Percentiles rank a stretch among this genome's conserved stretches.
phyloP scores from a whole-genome alignment of 2,888 invertebrate species.

The Graphium colonna region DNA sequence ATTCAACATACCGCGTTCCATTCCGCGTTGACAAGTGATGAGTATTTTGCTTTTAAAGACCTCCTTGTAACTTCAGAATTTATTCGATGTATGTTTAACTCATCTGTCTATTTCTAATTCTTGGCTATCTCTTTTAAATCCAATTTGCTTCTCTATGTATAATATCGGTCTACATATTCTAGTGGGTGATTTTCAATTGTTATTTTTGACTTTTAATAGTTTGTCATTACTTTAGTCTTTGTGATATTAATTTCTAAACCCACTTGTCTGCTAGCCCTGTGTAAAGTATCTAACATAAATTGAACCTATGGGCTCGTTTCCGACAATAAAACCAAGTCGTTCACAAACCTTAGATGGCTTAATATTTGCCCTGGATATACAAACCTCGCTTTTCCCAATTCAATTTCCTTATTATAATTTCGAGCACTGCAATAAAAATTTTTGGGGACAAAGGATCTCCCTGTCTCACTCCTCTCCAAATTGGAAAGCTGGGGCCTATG shows the following conservation, averaged over 20 bases:
- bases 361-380: neutral
- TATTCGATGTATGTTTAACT: conserved; percentile 4
- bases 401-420: conserved; percentile 7
- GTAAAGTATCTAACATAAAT: too few species aligned
- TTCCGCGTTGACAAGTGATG: neutral
- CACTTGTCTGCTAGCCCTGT: neutral
- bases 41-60: too few species aligned
- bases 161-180: neutral
- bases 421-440: conserved; percentile 25
- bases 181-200: neutral
- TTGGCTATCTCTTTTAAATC: conserved; percentile 1
- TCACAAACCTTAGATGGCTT: neutral
- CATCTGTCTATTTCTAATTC: conserved; percentile 1
- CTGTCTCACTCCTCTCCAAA: conserved; percentile 26
- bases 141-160: conserved; percentile 13
- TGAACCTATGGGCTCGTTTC: too few species aligned
- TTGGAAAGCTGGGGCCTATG: conserved; percentile 19
- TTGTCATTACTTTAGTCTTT: neutral
- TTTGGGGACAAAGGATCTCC: conserved; percentile 23
- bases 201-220: neutral
- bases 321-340: neutral
- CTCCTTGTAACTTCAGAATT: conserved; percentile 7
- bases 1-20: conserved; percentile 1
- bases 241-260: neutral
- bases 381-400: conserved; percentile 7